Conservation (phyloP, 2,113 vertebrate species). For the Corydoras maculifer region DNA sequence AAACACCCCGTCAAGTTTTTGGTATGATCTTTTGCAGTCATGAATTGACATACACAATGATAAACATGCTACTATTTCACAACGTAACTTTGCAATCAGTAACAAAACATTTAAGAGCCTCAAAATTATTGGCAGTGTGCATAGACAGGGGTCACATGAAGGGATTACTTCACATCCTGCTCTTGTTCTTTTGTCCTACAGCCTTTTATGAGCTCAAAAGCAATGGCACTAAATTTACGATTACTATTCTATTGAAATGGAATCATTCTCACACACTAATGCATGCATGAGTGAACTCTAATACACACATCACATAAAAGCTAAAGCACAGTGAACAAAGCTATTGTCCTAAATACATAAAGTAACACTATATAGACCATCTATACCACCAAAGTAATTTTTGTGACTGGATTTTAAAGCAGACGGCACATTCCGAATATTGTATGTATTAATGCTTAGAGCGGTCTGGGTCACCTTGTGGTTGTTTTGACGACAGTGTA, state of each 20-base stretch:
- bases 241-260: conserved; percentile 8
- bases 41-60: neutral
- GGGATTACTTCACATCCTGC: neutral
- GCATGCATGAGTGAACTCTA: conserved; percentile 9
- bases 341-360: conserved; percentile 2
- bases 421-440: neutral
- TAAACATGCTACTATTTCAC: neutral
- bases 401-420: conserved; percentile 11
- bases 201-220: neutral
- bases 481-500: neutral
- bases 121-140: neutral
- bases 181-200: conserved; percentile 2
- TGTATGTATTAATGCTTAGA: neutral
- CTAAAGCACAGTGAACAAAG: neutral
- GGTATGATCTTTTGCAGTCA: no score
- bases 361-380: neutral
- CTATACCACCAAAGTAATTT: neutral
- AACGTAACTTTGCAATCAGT: conserved; percentile 1
- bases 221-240: conserved; percentile 15
- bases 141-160: neutral
- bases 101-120: conserved; percentile 11
- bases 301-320: conserved; percentile 3
- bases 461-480: neutral
- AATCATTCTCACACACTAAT: neutral
- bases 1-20: neutral